These are phyloP conservation scores for Pseudorectes ferrugineus DNA, from an alignment of 2,113 vertebrate species.

Conservation along the genomic window DNA sequence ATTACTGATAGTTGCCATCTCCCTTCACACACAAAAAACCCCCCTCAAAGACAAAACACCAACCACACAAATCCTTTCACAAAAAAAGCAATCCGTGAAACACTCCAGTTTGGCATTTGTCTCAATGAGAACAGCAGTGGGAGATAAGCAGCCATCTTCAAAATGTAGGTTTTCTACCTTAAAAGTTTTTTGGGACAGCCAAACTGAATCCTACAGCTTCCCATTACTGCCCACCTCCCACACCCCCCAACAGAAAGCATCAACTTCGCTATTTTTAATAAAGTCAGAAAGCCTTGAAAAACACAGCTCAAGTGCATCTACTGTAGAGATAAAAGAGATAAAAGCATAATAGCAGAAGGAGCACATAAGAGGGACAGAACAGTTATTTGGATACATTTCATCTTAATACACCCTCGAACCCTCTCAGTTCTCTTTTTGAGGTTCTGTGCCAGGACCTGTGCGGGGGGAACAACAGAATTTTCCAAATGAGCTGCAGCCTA, in stretches of 20 bases:
- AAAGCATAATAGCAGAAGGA: background rate
- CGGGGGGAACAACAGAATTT: fast-evolving
- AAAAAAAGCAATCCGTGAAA: background rate
- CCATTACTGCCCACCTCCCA: background rate
- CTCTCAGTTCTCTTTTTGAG: background rate
- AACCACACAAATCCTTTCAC: background rate
- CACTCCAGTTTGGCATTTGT: background rate
- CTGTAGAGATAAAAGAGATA: background rate
- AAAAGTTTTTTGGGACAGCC: background rate
- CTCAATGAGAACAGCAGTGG: background rate
- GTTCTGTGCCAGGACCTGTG: background rate
- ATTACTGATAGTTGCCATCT: background rate
- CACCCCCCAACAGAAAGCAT: background rate
- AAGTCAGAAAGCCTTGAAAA: background rate
- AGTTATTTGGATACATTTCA: background rate
- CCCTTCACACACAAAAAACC: background rate
- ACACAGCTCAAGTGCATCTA: background rate
- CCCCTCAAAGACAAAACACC: background rate
- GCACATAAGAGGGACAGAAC: background rate
- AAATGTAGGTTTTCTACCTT: background rate
- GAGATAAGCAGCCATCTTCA: background rate
- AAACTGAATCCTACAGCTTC: background rate
- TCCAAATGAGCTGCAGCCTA: background rate
- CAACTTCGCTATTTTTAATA: background rate
- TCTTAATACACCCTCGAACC: background rate